Evolutionary conservation across 2,113 vertebrate genomes (phyloP).

Genomic region (Oceanites oceanicus): DNA sequence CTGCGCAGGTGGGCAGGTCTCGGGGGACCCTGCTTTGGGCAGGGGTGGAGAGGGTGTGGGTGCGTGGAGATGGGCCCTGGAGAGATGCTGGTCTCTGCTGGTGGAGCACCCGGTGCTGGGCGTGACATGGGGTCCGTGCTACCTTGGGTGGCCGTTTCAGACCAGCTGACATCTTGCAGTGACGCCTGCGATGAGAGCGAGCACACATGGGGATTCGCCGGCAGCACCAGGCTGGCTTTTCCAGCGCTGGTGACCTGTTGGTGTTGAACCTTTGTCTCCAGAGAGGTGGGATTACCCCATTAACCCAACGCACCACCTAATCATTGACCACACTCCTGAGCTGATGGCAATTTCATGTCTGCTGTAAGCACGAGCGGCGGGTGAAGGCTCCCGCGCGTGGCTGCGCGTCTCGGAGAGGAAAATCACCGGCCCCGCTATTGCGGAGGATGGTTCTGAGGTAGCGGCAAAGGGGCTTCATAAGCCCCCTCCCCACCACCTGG

Average conservation of each 20-base stretch:
- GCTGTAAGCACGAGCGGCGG: rapidly evolving
- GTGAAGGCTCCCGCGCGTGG: rapidly evolving
- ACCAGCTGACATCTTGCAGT: background rate
- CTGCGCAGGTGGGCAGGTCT: background rate
- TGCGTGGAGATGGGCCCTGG: background rate
- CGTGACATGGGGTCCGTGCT: rapidly evolving
- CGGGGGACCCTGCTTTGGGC: background rate
- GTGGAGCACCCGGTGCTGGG: background rate
- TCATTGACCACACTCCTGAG: background rate
- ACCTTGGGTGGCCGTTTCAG: background rate
- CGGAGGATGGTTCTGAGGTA: background rate
- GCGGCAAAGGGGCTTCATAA: background rate
- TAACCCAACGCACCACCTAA: background rate
- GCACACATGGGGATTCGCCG: rapidly evolving
- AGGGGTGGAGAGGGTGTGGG: too few relatives aligned
- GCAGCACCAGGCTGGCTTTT: background rate
- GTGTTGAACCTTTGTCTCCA: background rate
- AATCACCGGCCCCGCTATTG: background rate
- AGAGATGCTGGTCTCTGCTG: background rate
- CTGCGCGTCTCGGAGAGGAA: rapidly evolving
- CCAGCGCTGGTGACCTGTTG: background rate
- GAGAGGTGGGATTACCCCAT: background rate
- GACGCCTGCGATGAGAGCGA: background rate
- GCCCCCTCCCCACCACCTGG: background rate
- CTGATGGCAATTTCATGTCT: background rate